Percentiles rank a stretch among this genome's conserved stretches.
phyloP scores from a whole-genome alignment of 2,888 invertebrate species.

The Nemoura dubitans region DNA sequence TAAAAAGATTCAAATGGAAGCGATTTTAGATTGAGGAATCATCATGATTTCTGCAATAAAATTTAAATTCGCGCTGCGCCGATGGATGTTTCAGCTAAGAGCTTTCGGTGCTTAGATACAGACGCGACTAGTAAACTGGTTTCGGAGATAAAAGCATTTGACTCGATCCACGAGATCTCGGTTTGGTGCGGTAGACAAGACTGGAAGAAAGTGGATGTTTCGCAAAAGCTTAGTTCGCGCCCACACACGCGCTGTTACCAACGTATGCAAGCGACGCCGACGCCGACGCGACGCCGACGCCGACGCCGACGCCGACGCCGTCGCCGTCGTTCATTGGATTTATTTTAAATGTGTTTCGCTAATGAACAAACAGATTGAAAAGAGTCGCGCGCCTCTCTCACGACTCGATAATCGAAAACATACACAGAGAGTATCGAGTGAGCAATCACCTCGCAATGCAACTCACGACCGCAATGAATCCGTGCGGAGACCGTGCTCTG shows the following conservation, averaged over 20 bases:
- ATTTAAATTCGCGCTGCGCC: constrained; percentile 24
- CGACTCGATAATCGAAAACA: constrained; percentile 28
- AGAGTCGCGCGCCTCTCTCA: neutral
- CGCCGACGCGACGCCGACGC: neutral
- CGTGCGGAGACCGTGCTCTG: neutral
- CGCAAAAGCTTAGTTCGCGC: no score
- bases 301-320: neutral
- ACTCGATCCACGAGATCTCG: neutral
- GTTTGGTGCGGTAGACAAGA: neutral
- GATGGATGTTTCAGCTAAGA: constrained; percentile 32
- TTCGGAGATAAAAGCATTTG: constrained; percentile 20
- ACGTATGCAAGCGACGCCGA: no score
- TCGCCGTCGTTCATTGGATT: neutral
- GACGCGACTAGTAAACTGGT: constrained; percentile 15
- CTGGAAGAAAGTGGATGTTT: neutral
- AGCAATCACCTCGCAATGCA: constrained; percentile 23
- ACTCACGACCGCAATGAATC: neutral
- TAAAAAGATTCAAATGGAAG: constrained; percentile 24
- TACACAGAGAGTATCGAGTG: constrained; percentile 20
- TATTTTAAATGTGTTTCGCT: neutral
- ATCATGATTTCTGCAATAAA: constrained; percentile 36
- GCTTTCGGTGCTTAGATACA: constrained; percentile 31
- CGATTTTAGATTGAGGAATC: constrained; percentile 30
- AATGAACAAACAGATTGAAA: constrained; percentile 13
- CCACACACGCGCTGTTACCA: no score